Conservation (phyloP, 2,888 invertebrate genomes). For the Muscina levida region DNA sequence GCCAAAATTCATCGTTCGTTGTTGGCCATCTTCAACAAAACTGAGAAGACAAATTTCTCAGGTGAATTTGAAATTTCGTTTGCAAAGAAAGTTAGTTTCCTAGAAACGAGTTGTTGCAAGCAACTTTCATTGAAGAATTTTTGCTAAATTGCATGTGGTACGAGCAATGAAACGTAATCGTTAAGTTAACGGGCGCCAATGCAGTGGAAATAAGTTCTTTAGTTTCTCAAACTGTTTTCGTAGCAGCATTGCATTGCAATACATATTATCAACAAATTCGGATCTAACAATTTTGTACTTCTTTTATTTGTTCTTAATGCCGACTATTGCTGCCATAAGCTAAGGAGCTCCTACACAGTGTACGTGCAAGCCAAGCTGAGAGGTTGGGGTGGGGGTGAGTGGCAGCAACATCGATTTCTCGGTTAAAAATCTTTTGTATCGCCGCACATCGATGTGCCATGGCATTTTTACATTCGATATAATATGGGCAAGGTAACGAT, state of each 20-base stretch:
- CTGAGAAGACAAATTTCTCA: conserved; percentile 45
- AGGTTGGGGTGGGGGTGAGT: not conserved
- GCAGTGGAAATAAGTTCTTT: conserved; percentile 64
- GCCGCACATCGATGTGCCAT: conserved; percentile 13
- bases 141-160: conserved; percentile 63
- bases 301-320: conserved; percentile 28
- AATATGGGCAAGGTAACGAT: not conserved
- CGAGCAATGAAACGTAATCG: conserved; percentile 61
- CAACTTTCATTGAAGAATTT: conserved; percentile 55
- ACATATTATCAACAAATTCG: conserved; percentile 51
- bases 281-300: conserved; percentile 44
- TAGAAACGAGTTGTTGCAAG: conserved; percentile 37
- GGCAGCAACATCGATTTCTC: not conserved
- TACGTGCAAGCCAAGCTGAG: not conserved
- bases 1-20: not conserved
- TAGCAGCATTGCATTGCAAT: conserved; percentile 54
- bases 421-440: conserved; percentile 4
- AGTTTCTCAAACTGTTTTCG: conserved; percentile 33
- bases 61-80: conserved; percentile 52
- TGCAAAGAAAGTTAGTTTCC: conserved; percentile 26
- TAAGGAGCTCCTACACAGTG: too few species aligned
- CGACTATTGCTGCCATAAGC: not conserved
- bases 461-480: not conserved
- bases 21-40: conserved; percentile 16
- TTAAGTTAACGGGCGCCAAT: conserved; percentile 64